Conservation (phyloP, 2,113 vertebrate species). For the Mesembrinibis cayennensis region DNA sequence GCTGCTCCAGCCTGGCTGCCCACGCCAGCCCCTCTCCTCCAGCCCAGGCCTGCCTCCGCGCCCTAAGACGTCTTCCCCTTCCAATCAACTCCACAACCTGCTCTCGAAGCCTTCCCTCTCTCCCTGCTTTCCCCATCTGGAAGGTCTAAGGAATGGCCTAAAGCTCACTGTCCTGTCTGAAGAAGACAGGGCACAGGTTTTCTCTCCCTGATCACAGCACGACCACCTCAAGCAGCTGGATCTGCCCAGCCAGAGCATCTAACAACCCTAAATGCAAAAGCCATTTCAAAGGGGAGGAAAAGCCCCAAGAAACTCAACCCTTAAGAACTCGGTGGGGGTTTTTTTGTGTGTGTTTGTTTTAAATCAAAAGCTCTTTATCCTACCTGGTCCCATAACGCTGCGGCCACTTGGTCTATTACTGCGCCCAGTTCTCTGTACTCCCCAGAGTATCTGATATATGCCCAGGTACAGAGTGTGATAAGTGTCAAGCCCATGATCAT, state of each 20-base stretch:
- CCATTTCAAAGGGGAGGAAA: background rate
- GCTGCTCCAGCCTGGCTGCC: background rate
- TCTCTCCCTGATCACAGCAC: background rate
- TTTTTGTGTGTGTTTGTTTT: accelerated
- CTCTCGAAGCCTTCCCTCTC: background rate
- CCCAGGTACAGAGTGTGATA: conserved; percentile 98
- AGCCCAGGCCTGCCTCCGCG: background rate
- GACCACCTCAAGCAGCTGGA: background rate
- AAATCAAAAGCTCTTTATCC: conserved; percentile 46
- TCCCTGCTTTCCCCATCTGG: background rate
- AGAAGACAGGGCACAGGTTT: background rate
- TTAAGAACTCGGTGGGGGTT: background rate
- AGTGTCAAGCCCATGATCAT: conserved; percentile 97
- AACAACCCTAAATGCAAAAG: background rate
- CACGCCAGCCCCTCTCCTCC: accelerated
- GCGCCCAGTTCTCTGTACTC: conserved; percentile 97
- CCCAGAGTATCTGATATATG: conserved; percentile 98
- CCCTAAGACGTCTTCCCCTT: background rate
- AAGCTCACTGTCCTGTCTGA: background rate
- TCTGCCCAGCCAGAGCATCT: background rate
- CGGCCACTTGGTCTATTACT: conserved; percentile 98
- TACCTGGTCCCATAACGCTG: conserved; percentile 98
- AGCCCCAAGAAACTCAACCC: background rate
- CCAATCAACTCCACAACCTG: background rate
- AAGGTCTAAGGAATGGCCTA: background rate